These are phyloP conservation scores for Aradophagus sp. DNA, from an alignment of 1,140 invertebrate species.

Conservation along the genomic window DNA sequence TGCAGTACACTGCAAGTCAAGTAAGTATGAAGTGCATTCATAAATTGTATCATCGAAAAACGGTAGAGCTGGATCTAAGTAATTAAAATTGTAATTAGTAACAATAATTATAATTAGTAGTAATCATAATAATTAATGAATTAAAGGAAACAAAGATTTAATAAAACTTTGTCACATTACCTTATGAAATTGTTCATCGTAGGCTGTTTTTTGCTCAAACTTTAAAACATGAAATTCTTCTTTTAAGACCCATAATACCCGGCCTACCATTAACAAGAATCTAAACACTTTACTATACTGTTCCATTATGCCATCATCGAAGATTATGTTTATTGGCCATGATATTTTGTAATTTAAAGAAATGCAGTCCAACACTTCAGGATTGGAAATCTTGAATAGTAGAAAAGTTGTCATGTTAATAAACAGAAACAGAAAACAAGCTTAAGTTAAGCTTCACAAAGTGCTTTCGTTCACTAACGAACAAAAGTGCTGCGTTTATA, in stretches of 20 bases:
- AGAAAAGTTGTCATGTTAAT: conserved; percentile 5
- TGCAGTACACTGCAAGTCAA: conserved; percentile 82
- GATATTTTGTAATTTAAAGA: conserved; percentile 80
- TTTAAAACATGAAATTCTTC: conserved; percentile 77
- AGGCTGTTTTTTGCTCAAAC: conserved; percentile 59
- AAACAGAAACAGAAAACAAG: no score
- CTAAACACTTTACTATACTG: conserved; percentile 84
- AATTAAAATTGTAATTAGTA: conserved; percentile 9
- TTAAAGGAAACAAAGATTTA: no score
- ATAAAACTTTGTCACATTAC: no score
- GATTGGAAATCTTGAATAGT: conserved; percentile 69
- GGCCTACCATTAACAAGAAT: conserved; percentile 82
- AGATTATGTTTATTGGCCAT: conserved; percentile 86
- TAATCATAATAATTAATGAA: conserved; percentile 2
- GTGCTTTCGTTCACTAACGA: no score
- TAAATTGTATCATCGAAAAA: conserved; percentile 83
- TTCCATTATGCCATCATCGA: conserved; percentile 80
- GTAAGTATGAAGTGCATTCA: conserved; percentile 83
- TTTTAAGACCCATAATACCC: conserved; percentile 83
- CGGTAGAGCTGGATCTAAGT: conserved; percentile 79
- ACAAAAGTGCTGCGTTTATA: no score
- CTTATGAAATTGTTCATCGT: conserved; percentile 68
- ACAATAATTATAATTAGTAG: neutral
- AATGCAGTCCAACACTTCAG: conserved; percentile 80
- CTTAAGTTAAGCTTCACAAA: no score